Evolutionary conservation across 30 jellyfish, hydroid and myxozoan genomes (phyloP).

Genomic region (Chrysaora quinquecirrha): DNA sequence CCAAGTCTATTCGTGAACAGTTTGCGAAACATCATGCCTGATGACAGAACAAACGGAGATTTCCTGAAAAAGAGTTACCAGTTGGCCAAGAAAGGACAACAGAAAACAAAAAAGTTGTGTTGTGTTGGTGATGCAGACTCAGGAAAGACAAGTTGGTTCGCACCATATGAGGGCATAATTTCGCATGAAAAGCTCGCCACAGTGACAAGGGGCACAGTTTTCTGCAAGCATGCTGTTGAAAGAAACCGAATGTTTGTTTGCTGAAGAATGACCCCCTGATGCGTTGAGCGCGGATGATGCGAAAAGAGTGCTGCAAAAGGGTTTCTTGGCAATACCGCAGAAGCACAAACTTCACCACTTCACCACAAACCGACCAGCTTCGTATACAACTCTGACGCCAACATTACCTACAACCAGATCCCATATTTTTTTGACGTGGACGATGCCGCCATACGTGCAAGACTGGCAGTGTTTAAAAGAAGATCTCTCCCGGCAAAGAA

Average conservation of each 20-base stretch:
- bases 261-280: constrained; percentile 44
- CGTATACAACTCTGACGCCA: constrained; percentile 37
- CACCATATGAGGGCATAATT: no score
- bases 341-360: no score
- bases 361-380: constrained; percentile 4
- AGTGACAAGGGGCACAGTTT: no score
- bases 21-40: neutral
- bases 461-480: constrained; percentile 23
- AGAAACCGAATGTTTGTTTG: neutral
- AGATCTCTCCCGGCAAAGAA: neutral
- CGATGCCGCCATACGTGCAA: constrained; percentile 5
- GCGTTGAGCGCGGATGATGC: constrained; percentile 1
- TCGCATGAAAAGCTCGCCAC: no score
- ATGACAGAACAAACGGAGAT: neutral
- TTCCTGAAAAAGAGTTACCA: constrained; percentile 20
- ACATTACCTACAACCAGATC: constrained; percentile 24
- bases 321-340: constrained; percentile 30
- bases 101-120: constrained; percentile 27
- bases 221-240: constrained; percentile 11
- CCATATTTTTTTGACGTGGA: constrained; percentile 28
- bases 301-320: constrained; percentile 39
- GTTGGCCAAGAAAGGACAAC: constrained; percentile 17
- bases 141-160: constrained; percentile 64
- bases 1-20: neutral
- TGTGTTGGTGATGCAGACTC: constrained; percentile 60